Base-by-base conservation (phyloP, 2,113 vertebrate genomes). In the Nyctibius bracteatus region DNA sequence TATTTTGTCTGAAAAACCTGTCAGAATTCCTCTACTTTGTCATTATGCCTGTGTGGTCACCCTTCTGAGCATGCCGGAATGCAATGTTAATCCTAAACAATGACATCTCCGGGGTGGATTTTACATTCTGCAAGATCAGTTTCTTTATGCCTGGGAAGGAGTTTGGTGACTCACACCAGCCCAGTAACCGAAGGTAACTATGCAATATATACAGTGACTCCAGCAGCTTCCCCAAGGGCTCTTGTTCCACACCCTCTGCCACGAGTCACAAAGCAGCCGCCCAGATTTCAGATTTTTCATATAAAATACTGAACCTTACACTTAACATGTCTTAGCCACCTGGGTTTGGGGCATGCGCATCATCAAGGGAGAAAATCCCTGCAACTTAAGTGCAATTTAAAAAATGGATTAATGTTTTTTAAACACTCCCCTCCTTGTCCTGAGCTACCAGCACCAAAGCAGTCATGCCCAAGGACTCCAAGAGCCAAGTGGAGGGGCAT, bases 191-290 rank as follows among this genome's bases (percentile, higher is more conserved):
- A 46, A 85, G 79, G 71, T 37, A 65, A 65, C 74, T 43, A 18
- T 19, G 65, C 63, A 81, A 59, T 22, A 33, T 2, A 31, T 1
- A 35, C 41, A 44, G 71, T 55, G 72, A 88, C 55, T 83, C 46
- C 82, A 81, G 81, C 59, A 59, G 46, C 18, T 70, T 93, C 86
- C 93, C 65, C 78, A 85, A 37, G 62, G 86, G 51, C 86, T 25
- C 19, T 92, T 33, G 62, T 47, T 86, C 92, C 96, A 94, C 94
- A 52, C 86, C 91, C 88, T 86, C 28, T 59, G 65, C 65, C 72
- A 51, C 6, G 2, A 58, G 63, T 58, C 80, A 71, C 1, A 12
- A 30, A 83, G 80, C 72, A 86, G 72, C 72, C 71, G 43, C 74
- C 33, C 43, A 52, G 23, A 81, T 67, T 79, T 72, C 57, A 81